phyloP scores from a whole-genome alignment of 2,113 vertebrate species.

The Alethe castanea region DNA sequence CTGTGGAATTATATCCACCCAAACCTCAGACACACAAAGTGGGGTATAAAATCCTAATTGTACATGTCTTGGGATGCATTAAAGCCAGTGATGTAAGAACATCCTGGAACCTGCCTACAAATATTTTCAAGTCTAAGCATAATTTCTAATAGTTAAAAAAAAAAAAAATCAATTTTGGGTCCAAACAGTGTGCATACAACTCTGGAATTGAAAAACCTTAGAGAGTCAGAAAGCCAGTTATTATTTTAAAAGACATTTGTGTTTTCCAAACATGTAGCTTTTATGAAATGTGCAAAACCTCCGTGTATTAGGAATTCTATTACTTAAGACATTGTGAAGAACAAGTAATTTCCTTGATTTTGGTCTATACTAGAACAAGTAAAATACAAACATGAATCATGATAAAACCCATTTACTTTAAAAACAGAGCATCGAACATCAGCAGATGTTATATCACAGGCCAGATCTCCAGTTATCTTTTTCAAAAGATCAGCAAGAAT shows the following conservation, averaged over 20 bases:
- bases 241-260: background rate
- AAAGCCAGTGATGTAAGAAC: background rate
- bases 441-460: conserved; percentile 81
- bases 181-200: background rate
- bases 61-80: background rate
- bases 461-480: conserved; percentile 82
- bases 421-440: conserved; percentile 93
- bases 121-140: background rate
- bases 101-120: background rate
- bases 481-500: conserved; percentile 86
- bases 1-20: background rate
- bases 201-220: background rate
- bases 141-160: background rate
- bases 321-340: background rate
- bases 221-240: background rate
- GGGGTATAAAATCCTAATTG: background rate
- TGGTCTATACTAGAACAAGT: background rate
- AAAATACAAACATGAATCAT: background rate
- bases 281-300: background rate
- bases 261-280: background rate
- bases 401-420: conserved; percentile 74
- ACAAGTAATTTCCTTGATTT: background rate
- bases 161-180: background rate
- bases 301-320: background rate
- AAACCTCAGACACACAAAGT: background rate